These are phyloP conservation scores for Ctenicera cuprea DNA, from an alignment of 2,888 invertebrate species.

Conservation along the genomic window DNA sequence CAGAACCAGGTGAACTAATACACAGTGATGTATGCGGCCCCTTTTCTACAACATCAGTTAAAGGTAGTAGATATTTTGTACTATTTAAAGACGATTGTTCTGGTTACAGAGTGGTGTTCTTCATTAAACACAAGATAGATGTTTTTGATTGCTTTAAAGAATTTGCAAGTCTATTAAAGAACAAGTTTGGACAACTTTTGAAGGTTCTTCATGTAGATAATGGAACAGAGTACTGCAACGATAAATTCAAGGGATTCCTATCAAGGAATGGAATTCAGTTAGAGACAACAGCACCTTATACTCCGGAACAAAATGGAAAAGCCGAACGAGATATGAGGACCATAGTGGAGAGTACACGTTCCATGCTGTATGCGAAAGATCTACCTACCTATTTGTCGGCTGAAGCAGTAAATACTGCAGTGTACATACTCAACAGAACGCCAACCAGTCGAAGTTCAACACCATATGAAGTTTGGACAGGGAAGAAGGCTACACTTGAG, in stretches of 20 bases:
- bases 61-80: conserved; percentile 51
- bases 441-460: conserved; percentile 47
- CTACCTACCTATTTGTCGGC: conserved; percentile 63
- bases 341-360: conserved; percentile 63
- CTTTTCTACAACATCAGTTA: conserved; percentile 45
- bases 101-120: conserved; percentile 48
- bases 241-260: conserved; percentile 46
- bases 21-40: conserved; percentile 59
- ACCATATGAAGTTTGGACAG: conserved; percentile 57
- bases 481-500: conserved; percentile 51
- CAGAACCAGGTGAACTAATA: conserved; percentile 55
- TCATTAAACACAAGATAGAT: conserved; percentile 54
- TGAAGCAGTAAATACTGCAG: conserved; percentile 65
- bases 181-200: conserved; percentile 45
- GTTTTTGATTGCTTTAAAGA: conserved; percentile 30
- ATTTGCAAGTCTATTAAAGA: conserved; percentile 16
- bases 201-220: conserved; percentile 56
- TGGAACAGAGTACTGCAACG: conserved; percentile 52
- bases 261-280: conserved; percentile 51
- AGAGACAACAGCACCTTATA: conserved; percentile 59
- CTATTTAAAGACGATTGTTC: conserved; percentile 54
- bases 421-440: conserved; percentile 64
- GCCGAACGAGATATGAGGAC: conserved; percentile 64
- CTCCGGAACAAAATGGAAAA: conserved; percentile 63
- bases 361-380: conserved; percentile 62